Evolutionary conservation across 2,797 vertebrate genomes (phyloP).

Genomic region (Muraenolepis orangiensis): DNA sequence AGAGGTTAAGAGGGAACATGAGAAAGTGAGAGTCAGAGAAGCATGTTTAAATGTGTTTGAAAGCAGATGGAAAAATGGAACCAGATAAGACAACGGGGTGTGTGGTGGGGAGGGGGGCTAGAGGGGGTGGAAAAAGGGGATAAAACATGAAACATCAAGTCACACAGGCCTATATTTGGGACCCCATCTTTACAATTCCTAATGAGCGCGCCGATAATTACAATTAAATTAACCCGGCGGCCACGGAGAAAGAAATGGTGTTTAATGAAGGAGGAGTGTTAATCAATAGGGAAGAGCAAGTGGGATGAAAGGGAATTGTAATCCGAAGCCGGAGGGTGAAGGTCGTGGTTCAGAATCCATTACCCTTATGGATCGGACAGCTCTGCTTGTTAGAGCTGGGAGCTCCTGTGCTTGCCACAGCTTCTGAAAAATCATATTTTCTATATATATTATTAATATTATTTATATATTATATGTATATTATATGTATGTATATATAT

Average conservation of each 20-base stretch:
- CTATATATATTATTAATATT: no score
- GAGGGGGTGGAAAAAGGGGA: neutral
- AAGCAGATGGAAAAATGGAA: no score
- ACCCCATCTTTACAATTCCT: slow-evolving; percentile 11
- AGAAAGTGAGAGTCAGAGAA: no score
- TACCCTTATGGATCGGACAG: neutral
- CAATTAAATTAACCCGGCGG: slow-evolving; percentile 14
- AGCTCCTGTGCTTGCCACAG: neutral
- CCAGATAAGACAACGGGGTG: no score
- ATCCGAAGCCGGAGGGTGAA: neutral
- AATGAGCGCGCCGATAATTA: slow-evolving; percentile 27
- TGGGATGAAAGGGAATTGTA: slow-evolving; percentile 8
- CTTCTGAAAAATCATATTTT: neutral
- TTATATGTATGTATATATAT: no score
- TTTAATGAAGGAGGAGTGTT: slow-evolving; percentile 32
- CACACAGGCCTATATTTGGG: neutral
- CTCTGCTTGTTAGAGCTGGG: neutral
- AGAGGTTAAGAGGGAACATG: no score
- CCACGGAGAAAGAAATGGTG: slow-evolving; percentile 10
- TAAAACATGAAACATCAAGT: neutral
- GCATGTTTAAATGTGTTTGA: no score
- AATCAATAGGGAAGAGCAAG: slow-evolving; percentile 15
- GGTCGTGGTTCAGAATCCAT: neutral
- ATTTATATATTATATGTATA: no score
- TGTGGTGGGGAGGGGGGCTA: no score